Conservation (phyloP, 2,888 invertebrate species). For the Hypolimnas misippus region DNA sequence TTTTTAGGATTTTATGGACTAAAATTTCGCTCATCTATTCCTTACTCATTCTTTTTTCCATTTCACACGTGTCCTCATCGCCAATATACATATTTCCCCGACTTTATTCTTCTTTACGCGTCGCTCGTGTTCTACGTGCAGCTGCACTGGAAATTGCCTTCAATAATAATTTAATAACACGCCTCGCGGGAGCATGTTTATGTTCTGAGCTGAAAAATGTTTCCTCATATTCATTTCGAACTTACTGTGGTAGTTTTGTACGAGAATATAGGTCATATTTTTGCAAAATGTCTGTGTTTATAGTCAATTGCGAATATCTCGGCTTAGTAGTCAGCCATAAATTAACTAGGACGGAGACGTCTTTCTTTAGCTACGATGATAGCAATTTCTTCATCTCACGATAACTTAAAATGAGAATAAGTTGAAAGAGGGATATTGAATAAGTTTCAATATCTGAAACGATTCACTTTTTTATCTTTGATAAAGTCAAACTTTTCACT, state of each 20-base stretch:
- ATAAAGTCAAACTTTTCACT: not conserved
- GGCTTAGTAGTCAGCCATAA: not conserved
- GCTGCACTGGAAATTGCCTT: slow-evolving; percentile 33
- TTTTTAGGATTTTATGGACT: not conserved
- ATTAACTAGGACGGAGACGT: not conserved
- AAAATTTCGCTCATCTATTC: not conserved
- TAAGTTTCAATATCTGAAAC: slow-evolving; percentile 10
- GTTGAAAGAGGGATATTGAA: slow-evolving; percentile 8
- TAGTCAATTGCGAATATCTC: not conserved
- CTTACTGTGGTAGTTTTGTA: not conserved
- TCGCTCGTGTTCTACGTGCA: slow-evolving; percentile 24
- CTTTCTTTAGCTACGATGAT: not conserved
- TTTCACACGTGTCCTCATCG: slow-evolving; percentile 21
- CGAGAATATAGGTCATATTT: slow-evolving; percentile 14
- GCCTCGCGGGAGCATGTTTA: slow-evolving; percentile 28
- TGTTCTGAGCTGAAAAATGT: slow-evolving; percentile 21
- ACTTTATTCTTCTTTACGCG: slow-evolving; percentile 25
- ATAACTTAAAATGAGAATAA: slow-evolving; percentile 7
- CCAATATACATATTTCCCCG: slow-evolving; percentile 18
- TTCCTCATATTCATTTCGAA: slow-evolving; percentile 14
- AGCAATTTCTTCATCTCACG: not conserved
- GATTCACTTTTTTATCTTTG: slow-evolving; percentile 6
- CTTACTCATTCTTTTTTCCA: not conserved
- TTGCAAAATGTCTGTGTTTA: slow-evolving; percentile 8
- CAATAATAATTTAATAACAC: slow-evolving; percentile 40